Percentiles rank a stretch among this genome's conserved stretches.
phyloP scores from a whole-genome alignment of 2,113 vertebrate species.

The Steatornis caripensis region DNA sequence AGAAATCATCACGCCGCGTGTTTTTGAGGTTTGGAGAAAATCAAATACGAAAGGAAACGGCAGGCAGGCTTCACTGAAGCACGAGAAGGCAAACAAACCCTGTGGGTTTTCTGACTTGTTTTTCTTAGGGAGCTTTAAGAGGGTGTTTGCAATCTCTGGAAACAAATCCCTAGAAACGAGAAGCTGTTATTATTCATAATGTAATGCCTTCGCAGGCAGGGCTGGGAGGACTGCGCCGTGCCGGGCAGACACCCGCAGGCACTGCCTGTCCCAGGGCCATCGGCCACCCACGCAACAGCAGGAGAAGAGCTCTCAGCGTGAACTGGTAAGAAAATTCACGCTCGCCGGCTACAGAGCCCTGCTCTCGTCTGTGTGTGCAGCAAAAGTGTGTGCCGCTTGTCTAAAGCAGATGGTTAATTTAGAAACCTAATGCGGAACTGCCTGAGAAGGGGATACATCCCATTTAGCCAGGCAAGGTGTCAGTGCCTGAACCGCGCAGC shows the following conservation, averaged over 20 bases:
- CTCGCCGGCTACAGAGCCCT: background rate
- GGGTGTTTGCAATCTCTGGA: background rate
- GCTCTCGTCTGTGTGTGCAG: rapidly evolving
- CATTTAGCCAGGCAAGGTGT: background rate
- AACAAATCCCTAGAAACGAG: slow-evolving; percentile 51
- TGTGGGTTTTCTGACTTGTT: slow-evolving; percentile 19
- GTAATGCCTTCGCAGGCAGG: background rate
- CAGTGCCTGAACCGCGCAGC: background rate
- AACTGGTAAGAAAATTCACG: background rate
- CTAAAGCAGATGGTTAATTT: background rate
- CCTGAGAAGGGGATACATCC: background rate
- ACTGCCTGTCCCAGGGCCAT: background rate
- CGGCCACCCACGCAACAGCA: background rate
- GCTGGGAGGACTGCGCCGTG: background rate
- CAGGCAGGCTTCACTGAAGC: background rate
- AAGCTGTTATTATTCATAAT: background rate
- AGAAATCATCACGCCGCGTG: background rate
- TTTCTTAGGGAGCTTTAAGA: slow-evolving; percentile 5
- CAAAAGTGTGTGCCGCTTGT: rapidly evolving
- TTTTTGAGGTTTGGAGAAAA: slow-evolving; percentile 47
- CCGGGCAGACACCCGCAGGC: background rate
- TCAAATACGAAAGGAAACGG: slow-evolving; percentile 42
- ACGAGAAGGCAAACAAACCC: slow-evolving; percentile 22
- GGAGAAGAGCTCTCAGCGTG: rapidly evolving
- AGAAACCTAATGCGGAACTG: background rate